These are phyloP conservation scores for Sardina pilchardus DNA, from an alignment of 2,113 vertebrate species.

Conservation along the genomic window DNA sequence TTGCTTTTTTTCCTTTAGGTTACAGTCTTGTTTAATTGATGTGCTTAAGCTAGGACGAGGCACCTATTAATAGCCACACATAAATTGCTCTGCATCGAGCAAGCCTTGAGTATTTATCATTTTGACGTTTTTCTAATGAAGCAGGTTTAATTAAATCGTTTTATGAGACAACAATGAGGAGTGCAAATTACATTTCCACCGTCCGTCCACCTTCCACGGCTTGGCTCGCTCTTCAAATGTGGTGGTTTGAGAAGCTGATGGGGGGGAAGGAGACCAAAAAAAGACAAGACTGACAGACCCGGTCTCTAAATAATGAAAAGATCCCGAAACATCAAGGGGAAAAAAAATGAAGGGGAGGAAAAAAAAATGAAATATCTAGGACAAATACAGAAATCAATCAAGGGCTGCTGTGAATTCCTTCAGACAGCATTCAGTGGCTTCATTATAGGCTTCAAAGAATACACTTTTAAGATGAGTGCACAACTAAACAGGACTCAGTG, in stretches of 20 bases:
- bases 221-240: slow-evolving; percentile 38
- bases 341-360: slow-evolving; percentile 43
- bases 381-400: slow-evolving; percentile 65
- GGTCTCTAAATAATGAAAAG: slow-evolving; percentile 59
- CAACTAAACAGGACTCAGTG: background rate
- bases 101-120: slow-evolving; percentile 65
- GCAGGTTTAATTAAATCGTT: slow-evolving; percentile 67
- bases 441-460: slow-evolving; percentile 56
- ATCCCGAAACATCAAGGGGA: slow-evolving; percentile 38
- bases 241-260: background rate
- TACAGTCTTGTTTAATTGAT: slow-evolving; percentile 66
- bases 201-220: slow-evolving; percentile 31
- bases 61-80: slow-evolving; percentile 70
- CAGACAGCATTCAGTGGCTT: slow-evolving; percentile 47
- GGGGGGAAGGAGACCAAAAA: background rate
- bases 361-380: slow-evolving; percentile 58
- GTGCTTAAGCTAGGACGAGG: slow-evolving; percentile 57
- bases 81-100: slow-evolving; percentile 64
- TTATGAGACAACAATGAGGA: slow-evolving; percentile 51
- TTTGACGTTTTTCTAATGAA: slow-evolving; percentile 63
- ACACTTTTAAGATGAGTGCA: slow-evolving; percentile 3
- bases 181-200: slow-evolving; percentile 45
- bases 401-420: slow-evolving; percentile 47
- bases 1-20: slow-evolving; percentile 60
- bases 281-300: background rate